phyloP scores from a whole-genome alignment of 2,113 vertebrate genomes.

The Hiodon tergisus region DNA sequence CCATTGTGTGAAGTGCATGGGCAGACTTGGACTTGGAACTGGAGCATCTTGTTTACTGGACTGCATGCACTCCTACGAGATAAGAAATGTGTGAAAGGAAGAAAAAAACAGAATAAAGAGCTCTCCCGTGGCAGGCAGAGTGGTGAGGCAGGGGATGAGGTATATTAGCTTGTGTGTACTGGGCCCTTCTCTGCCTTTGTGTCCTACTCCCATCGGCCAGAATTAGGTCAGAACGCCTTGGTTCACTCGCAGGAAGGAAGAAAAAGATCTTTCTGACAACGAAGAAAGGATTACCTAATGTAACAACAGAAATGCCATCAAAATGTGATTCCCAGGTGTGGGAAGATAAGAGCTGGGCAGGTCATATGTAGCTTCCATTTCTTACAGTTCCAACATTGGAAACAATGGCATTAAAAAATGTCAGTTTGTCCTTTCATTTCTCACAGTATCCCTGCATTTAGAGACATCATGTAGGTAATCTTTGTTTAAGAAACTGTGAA shows the following conservation, averaged over 20 bases:
- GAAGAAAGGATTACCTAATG: constrained; percentile 9
- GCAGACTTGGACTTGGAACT: background rate
- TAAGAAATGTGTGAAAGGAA: background rate
- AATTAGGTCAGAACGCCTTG: constrained; percentile 17
- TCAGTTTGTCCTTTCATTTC: constrained; percentile 22
- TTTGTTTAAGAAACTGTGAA: constrained; percentile 21
- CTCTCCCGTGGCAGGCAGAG: background rate
- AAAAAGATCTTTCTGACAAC: background rate
- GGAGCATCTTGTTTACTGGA: background rate
- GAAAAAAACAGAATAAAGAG: constrained; percentile 4
- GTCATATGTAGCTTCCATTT: constrained; percentile 10
- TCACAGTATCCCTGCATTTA: constrained; percentile 16
- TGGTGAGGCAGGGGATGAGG: background rate
- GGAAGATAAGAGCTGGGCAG: background rate
- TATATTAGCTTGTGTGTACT: constrained; percentile 10
- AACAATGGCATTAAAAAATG: constrained; percentile 21
- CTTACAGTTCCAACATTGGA: background rate
- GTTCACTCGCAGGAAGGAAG: constrained; percentile 11
- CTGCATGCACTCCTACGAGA: background rate
- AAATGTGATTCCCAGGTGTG: constrained; percentile 6
- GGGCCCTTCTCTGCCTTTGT: constrained; percentile 1
- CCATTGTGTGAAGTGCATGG: background rate
- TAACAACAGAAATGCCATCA: background rate
- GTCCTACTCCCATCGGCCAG: constrained; percentile 6
- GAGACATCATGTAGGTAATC: constrained; percentile 21